These are phyloP conservation scores for Habropoda laboriosa DNA, from an alignment of 1,140 invertebrate species.

Conservation along the genomic window DNA sequence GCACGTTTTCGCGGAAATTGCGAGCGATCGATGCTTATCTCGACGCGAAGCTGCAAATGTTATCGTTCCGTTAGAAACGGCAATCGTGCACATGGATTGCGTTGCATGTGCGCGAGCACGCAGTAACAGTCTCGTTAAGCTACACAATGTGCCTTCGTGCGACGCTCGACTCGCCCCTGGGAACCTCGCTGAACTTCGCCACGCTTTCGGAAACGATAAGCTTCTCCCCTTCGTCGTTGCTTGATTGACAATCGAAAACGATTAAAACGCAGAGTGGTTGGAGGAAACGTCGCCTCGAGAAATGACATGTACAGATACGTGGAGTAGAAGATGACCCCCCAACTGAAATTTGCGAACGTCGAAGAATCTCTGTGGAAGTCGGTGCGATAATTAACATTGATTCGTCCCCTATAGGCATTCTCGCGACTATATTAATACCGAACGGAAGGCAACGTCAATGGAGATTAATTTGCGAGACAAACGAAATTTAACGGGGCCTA, in stretches of 20 bases:
- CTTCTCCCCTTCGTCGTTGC: slow-evolving; percentile 7
- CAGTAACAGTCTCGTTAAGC: background rate
- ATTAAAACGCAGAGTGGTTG: slow-evolving; percentile 18
- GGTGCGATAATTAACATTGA: slow-evolving; percentile 19
- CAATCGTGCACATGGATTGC: background rate
- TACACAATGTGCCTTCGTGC: background rate
- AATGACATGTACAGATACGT: slow-evolving; percentile 33
- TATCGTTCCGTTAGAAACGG: slow-evolving; percentile 7
- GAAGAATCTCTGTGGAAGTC: background rate
- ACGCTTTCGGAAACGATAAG: slow-evolving; percentile 24
- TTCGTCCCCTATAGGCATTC: background rate
- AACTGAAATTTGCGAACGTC: background rate
- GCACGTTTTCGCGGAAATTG: background rate
- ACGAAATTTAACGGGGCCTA: slow-evolving; percentile 2
- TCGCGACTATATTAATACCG: slow-evolving; percentile 1
- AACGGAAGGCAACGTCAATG: slow-evolving; percentile 25
- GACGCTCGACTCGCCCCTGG: background rate
- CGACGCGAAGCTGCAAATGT: background rate
- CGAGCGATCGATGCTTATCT: slow-evolving; percentile 3
- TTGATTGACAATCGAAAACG: background rate
- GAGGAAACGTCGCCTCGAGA: slow-evolving; percentile 31
- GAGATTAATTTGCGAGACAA: slow-evolving; percentile 45
- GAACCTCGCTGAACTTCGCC: background rate
- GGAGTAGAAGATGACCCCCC: no score
- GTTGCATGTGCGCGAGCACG: background rate